Base-by-base conservation (phyloP, 1,140 invertebrate genomes). In the Bombus picipes region DNA sequence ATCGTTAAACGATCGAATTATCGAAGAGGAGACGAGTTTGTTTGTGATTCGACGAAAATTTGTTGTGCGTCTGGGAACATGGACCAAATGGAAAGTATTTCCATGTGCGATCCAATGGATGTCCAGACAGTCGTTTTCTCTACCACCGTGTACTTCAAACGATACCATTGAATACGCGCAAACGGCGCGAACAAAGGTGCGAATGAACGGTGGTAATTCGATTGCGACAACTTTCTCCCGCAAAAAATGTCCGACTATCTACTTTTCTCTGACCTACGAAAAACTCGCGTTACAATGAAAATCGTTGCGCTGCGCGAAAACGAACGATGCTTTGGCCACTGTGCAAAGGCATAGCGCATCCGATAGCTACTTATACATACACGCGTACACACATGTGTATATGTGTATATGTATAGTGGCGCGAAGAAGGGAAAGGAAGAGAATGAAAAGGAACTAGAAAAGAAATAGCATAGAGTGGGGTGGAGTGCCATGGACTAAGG, bases 31-130 rank as follows among this genome's bases (percentile, higher is more conserved):
- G 78, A 28, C 41, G 9, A 6, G 10, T 32, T 28, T n/a, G 25
- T 43, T 37, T 37, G 3, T 0, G 2, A 37, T 37, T 68, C 34
- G 18, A 9, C 0, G 3, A 22, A 37, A 68, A 37, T 68, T 22
- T 10, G 2, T 34, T 84, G 82, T 76, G 10, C n/a, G 90, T 87
- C 82, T 76, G 59, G 53, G 59, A 81, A 86, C 83, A 74, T 89
- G 83, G 87, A 91, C 41, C 86, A 28, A 85, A 34, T 8, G 13
- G 25, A 28, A 62, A 70, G 62, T 34, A 77, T 37, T 70, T 62
- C 43, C 34, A 28, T 66, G 37, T 71, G 70, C 32, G 81, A 89
- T 90, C 75, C 88, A 92, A 92, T 90, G 88, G 91, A 73, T 84
- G 41, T 88, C 53, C 47, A 72, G 81, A 91, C 78, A 32, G 22